Conservation (phyloP, 2,797 vertebrate species). For the Sebastolobus alascanus region DNA sequence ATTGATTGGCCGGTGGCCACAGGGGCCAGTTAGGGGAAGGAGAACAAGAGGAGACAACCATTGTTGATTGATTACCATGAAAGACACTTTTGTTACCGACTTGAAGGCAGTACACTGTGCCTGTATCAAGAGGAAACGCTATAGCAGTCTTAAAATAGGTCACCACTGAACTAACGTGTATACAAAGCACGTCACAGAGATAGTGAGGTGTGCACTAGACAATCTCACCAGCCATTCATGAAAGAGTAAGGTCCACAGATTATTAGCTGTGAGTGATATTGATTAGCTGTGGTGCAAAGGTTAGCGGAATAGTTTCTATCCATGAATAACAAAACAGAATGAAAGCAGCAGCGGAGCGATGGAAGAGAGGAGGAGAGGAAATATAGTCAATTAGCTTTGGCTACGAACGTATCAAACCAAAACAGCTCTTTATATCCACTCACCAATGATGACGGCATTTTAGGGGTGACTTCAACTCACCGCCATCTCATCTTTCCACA, state of each 20-base stretch:
- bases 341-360: constrained; percentile 23
- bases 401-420: constrained; percentile 47
- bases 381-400: constrained; percentile 36
- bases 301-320: constrained; percentile 44
- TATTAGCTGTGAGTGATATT: constrained; percentile 75
- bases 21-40: constrained; percentile 81
- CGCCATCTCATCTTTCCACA: constrained; percentile 44
- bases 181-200: constrained; percentile 56
- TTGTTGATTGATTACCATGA: constrained; percentile 85
- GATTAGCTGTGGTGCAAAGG: constrained; percentile 77
- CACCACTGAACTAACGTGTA: constrained; percentile 47
- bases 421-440: constrained; percentile 32
- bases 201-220: constrained; percentile 60
- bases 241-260: constrained; percentile 69
- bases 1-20: constrained; percentile 81
- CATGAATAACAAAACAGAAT: constrained; percentile 34
- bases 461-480: constrained; percentile 33
- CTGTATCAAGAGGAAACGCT: constrained; percentile 75
- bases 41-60: constrained; percentile 82
- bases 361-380: constrained; percentile 23
- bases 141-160: constrained; percentile 75
- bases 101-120: constrained; percentile 75
- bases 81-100: constrained; percentile 82
- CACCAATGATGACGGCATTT: constrained; percentile 25
- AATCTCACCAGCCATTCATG: constrained; percentile 29